These are phyloP conservation scores for Gadopsis bispinosus DNA, from an alignment of 2,797 vertebrate genomes.

Conservation along the genomic window DNA sequence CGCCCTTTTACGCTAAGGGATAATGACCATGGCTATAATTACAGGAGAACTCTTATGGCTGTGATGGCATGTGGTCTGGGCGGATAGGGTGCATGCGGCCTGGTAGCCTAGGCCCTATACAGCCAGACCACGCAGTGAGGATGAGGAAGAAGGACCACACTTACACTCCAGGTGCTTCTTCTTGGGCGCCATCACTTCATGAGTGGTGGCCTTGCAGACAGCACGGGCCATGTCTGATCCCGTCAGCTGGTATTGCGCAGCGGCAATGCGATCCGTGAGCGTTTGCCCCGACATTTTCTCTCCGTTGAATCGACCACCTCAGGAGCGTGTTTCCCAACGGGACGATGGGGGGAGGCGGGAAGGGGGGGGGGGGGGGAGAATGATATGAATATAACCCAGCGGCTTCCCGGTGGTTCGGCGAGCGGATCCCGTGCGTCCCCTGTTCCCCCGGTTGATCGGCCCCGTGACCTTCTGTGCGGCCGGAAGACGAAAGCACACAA, in stretches of 20 bases:
- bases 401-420: constrained; percentile 45
- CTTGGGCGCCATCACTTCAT: constrained; percentile 99
- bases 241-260: constrained; percentile 99
- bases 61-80: constrained; percentile 37
- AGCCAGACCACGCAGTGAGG: constrained; percentile 9
- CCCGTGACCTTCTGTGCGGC: constrained; percentile 77
- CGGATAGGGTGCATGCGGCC: background rate
- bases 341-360: constrained; percentile 15
- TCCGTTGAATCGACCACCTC: constrained; percentile 70
- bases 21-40: constrained; percentile 5
- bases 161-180: constrained; percentile 99
- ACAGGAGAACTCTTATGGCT: background rate
- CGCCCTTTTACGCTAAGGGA: constrained; percentile 59
- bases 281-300: constrained; percentile 99
- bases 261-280: constrained; percentile 99
- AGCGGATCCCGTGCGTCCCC: constrained; percentile 47
- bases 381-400: constrained; percentile 22
- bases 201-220: constrained; percentile 99
- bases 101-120: background rate
- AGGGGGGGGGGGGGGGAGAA: background rate
- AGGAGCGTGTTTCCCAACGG: constrained; percentile 64
- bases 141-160: constrained; percentile 71
- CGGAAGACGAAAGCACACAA: constrained; percentile 32
- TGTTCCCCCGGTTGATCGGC: constrained; percentile 57
- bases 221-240: constrained; percentile 98